phyloP scores from a whole-genome alignment of 2,113 vertebrate genomes.

The Saguinus imperator region DNA sequence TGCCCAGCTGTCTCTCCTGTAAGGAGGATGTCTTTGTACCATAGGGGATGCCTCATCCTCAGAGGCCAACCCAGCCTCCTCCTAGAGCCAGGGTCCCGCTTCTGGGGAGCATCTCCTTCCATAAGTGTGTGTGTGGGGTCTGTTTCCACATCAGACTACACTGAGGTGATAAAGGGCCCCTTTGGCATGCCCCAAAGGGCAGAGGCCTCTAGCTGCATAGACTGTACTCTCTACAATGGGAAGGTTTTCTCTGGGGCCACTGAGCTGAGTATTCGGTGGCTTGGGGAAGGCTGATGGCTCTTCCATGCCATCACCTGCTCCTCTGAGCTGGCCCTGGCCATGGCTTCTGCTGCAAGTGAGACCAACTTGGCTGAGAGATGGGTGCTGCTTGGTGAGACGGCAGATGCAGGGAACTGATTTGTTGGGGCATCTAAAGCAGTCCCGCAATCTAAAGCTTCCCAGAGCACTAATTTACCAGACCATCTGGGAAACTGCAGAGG shows the following conservation, averaged over 20 bases:
- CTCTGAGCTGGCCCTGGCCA: neutral
- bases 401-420: neutral
- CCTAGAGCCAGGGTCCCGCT: neutral
- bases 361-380: neutral
- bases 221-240: neutral
- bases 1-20: neutral
- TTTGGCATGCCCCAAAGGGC: neutral
- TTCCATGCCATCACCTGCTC: neutral
- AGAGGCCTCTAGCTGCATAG: neutral
- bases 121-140: rapidly evolving
- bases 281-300: neutral
- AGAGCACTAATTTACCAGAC: neutral
- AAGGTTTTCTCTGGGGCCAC: neutral
- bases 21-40: neutral
- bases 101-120: neutral
- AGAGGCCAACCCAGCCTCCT: neutral
- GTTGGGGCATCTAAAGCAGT: neutral
- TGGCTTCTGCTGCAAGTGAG: neutral
- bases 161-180: neutral
- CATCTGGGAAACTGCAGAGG: no score
- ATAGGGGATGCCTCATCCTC: neutral
- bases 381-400: neutral
- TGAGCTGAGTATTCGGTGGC: rapidly evolving
- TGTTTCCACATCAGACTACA: neutral
- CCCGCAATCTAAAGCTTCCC: neutral